Evolutionary conservation across 1,140 invertebrate genomes (phyloP).

Genomic region (Homalodisca vitripennis): DNA sequence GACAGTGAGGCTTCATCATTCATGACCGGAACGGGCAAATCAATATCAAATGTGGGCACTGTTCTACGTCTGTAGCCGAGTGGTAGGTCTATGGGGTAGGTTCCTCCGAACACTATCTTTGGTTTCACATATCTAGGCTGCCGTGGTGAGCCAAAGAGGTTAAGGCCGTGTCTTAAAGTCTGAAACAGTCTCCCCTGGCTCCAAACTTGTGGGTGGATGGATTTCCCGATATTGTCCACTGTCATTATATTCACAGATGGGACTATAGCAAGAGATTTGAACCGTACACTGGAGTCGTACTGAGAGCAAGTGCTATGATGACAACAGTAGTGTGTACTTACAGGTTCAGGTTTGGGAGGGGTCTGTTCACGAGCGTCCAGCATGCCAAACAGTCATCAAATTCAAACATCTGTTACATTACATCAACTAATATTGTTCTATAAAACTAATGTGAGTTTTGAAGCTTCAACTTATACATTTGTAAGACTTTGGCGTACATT

Average conservation of each 20-base stretch:
- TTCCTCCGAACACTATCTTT: conserved; percentile 71
- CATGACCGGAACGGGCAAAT: background rate
- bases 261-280: too few species aligned
- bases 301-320: background rate
- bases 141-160: background rate
- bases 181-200: background rate
- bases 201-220: background rate
- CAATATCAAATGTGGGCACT: background rate
- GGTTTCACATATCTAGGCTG: conserved; percentile 52
- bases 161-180: background rate
- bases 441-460: too few species aligned
- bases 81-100: conserved; percentile 75
- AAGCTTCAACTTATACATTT: too few species aligned
- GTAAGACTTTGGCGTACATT: too few species aligned
- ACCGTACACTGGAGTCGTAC: too few species aligned
- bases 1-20: too few species aligned
- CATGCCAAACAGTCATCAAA: background rate
- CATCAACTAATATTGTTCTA: too few species aligned
- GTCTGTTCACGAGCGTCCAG: background rate
- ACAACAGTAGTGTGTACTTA: conserved; percentile 7
- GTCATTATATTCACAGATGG: too few species aligned
- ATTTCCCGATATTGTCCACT: too few species aligned
- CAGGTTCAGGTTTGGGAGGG: conserved; percentile 2
- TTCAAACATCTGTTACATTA: too few species aligned
- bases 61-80: conserved; percentile 30